Evolutionary conservation across 2,888 invertebrate genomes (phyloP).

Genomic region (Apeira syringaria): DNA sequence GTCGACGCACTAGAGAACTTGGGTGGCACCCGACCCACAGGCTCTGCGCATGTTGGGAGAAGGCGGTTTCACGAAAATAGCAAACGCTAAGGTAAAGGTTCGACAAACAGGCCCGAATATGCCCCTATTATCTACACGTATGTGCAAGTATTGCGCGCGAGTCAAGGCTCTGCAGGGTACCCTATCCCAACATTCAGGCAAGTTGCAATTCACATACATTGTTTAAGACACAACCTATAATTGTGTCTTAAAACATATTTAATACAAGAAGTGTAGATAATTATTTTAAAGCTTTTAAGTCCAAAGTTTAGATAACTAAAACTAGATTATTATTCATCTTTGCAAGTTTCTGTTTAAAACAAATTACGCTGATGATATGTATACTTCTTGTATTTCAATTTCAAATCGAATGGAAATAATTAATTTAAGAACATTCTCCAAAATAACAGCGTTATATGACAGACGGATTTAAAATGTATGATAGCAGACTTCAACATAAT

Average conservation of each 20-base stretch:
- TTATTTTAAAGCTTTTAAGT: too few relatives aligned
- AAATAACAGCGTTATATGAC: too few relatives aligned
- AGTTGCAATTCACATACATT: conserved; percentile 55
- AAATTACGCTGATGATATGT: conserved; percentile 24
- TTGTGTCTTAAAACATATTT: conserved; percentile 43
- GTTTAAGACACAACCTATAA: conserved; percentile 60
- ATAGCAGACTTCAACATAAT: too few relatives aligned
- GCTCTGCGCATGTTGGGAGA: conserved; percentile 86
- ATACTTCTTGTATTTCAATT: conserved; percentile 32
- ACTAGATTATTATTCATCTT: too few relatives aligned
- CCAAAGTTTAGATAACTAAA: too few relatives aligned
- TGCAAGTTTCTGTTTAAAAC: conserved; percentile 26
- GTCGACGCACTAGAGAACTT: conserved; percentile 84
- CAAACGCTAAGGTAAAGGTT: conserved; percentile 37
- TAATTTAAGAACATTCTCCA: conserved; percentile 12
- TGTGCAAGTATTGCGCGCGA: conserved; percentile 48
- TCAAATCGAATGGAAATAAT: neutral
- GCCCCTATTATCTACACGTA: conserved; percentile 47
- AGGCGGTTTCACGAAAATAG: conserved; percentile 65
- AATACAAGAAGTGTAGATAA: conserved; percentile 25
- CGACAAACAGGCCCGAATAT: conserved; percentile 38
- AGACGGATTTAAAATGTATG: too few relatives aligned
- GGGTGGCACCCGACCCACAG: conserved; percentile 86
- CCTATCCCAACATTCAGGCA: conserved; percentile 99
- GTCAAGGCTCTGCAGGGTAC: conserved; percentile 91